Percentiles rank a stretch among this genome's conserved stretches.
These are phyloP conservation scores for Myripristis murdjan DNA, from an alignment of 2,797 vertebrate genomes.

Conservation along the genomic window DNA sequence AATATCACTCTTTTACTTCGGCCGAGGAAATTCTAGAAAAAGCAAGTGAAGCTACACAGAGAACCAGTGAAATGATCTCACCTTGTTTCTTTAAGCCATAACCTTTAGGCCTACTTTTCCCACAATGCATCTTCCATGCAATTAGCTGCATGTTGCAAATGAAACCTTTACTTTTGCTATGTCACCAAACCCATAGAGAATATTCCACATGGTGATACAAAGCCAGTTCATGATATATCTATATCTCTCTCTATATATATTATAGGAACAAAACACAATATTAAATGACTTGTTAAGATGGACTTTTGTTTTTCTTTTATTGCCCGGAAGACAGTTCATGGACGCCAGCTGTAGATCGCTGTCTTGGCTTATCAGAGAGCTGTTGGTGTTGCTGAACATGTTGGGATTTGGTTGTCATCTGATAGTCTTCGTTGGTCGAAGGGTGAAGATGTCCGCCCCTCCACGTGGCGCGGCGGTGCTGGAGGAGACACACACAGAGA, in stretches of 20 bases:
- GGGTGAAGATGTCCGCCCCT: constrained; percentile 48
- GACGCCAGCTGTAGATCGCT: constrained; percentile 12
- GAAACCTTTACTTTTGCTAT: no score
- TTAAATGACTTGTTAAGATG: neutral
- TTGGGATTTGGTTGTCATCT: constrained; percentile 34
- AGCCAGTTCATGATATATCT: neutral
- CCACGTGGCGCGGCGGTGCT: constrained; percentile 47
- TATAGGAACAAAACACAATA: constrained; percentile 9
- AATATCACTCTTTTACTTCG: no score
- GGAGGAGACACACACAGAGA: constrained; percentile 45
- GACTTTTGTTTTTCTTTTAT: constrained; percentile 8
- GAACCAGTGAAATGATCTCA: constrained; percentile 10
- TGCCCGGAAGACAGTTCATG: constrained; percentile 12
- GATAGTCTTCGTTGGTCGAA: constrained; percentile 43
- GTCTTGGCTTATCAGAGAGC: constrained; percentile 18
- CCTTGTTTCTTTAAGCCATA: neutral
- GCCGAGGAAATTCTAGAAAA: no score
- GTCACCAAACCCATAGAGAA: no score
- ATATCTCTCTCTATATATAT: no score
- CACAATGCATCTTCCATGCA: no score
- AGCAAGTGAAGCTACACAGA: constrained; percentile 2
- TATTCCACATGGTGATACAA: no score
- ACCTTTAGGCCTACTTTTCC: neutral
- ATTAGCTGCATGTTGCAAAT: no score
- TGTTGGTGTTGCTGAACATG: constrained; percentile 27